Conservation (phyloP, 2,797 vertebrate genomes). For the Rhinichthys osculus region DNA sequence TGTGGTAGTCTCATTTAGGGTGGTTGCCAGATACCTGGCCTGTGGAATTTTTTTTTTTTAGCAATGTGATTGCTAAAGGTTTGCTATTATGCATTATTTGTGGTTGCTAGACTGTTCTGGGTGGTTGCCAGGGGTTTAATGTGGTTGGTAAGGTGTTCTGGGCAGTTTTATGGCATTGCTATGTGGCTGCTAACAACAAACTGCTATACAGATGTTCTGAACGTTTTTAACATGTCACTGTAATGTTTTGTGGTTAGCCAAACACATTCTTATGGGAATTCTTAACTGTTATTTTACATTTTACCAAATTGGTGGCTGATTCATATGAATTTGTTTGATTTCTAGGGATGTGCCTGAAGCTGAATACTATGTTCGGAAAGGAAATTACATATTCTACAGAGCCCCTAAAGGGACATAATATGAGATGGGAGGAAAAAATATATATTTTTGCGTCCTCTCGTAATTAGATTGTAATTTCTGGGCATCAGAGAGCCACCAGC, state of each 20-base stretch:
- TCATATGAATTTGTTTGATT: not conserved
- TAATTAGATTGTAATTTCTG: no score
- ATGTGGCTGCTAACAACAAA: not conserved
- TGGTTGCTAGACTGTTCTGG: not conserved
- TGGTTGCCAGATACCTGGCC: not conserved
- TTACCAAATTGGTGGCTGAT: not conserved
- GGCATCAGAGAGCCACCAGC: no score
- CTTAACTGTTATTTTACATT: not conserved
- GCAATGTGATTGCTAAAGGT: not conserved
- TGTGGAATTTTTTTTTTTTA: not conserved
- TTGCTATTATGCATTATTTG: not conserved
- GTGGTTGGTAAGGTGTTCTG: not conserved
- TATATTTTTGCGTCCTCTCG: no score
- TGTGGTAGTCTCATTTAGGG: not conserved
- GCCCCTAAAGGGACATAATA: no score
- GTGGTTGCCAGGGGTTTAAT: not conserved
- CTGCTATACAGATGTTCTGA: not conserved
- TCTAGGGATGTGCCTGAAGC: not conserved
- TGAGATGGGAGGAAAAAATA: no score
- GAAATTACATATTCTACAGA: no score
- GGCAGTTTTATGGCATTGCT: not conserved
- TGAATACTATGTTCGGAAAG: not conserved
- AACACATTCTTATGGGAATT: not conserved
- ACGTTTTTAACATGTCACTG: not conserved
- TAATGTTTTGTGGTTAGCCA: not conserved